These are phyloP conservation scores for Lycodopsis pacificus DNA, from an alignment of 2,797 vertebrate genomes.

Conservation along the genomic window DNA sequence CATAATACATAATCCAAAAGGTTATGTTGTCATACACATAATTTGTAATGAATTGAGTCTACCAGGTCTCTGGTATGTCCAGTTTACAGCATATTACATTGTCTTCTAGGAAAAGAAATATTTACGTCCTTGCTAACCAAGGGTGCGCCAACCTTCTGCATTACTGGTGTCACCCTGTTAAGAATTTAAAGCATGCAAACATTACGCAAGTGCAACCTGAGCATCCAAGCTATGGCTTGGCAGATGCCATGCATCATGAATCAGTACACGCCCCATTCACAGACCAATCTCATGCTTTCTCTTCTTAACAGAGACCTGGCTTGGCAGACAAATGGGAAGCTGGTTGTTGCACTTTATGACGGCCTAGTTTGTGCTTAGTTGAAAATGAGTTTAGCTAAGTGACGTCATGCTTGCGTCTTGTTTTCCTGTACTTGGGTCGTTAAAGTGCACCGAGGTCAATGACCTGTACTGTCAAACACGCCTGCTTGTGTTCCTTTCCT, in stretches of 20 bases:
- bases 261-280: slow-evolving; percentile 57
- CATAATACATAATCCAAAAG: not conserved
- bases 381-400: not conserved
- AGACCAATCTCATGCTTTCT: slow-evolving; percentile 59
- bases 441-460: slow-evolving; percentile 38
- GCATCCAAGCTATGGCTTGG: not conserved
- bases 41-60: not conserved
- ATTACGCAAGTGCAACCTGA: slow-evolving; percentile 17
- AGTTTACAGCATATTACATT: not conserved
- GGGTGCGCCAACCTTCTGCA: not conserved
- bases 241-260: slow-evolving; percentile 10
- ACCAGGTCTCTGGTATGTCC: not conserved
- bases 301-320: not conserved
- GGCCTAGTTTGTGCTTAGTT: not conserved
- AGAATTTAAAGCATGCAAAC: slow-evolving; percentile 25
- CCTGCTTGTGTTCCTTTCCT: slow-evolving; percentile 52
- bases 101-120: not conserved
- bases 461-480: slow-evolving; percentile 7
- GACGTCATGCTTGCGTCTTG: not conserved
- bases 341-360: not conserved
- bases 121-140: not conserved
- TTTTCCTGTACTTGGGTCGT: slow-evolving; percentile 18
- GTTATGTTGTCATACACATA: not conserved
- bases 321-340: not conserved
- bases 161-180: slow-evolving; percentile 3